Percentiles rank a stretch among this genome's conserved stretches.
Conservation (phyloP, 1,140 invertebrate genomes). For the Coenobita brevimanus region DNA sequence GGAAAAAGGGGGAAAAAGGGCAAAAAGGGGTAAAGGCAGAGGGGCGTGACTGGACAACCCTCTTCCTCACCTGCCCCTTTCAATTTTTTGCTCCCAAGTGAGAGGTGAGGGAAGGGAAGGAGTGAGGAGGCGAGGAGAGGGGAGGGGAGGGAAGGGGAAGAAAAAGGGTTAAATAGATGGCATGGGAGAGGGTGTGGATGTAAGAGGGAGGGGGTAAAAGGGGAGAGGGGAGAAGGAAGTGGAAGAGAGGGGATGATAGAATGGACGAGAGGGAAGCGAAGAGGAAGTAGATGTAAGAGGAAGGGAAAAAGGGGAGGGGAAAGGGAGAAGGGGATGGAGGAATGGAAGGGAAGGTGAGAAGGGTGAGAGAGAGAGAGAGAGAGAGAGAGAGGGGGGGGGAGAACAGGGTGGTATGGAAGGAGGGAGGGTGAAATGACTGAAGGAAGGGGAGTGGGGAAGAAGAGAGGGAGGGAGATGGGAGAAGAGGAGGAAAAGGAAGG, state of each 20-base stretch:
- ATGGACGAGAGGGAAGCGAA: neutral
- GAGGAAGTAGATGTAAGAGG: neutral
- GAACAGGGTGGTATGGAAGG: neutral
- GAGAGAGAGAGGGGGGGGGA: neutral
- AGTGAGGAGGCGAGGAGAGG: neutral
- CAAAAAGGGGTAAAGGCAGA: too few species aligned
- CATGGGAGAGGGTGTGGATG: too few species aligned
- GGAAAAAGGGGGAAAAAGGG: too few species aligned
- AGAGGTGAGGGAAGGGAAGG: too few species aligned
- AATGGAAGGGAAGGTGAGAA: neutral
- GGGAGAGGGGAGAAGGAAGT: neutral
- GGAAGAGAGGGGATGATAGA: neutral
- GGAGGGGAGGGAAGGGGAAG: neutral
- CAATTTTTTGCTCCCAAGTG: neutral
- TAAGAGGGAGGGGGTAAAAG: constrained; percentile 14
- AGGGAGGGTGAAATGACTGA: neutral
- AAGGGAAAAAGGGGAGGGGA: neutral
- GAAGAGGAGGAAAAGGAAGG: neutral
- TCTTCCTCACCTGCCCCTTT: neutral
- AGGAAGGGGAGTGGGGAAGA: neutral
- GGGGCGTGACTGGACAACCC: too few species aligned
- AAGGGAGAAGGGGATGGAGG: neutral
- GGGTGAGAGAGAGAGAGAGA: neutral
- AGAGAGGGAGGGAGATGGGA: neutral
- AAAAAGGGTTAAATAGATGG: too few species aligned